A percentile compares a stretch with the other conserved stretches of the same genome.
phyloP scores from a whole-genome alignment of 2,888 invertebrate species.

The Gandaritis pyraliata region DNA sequence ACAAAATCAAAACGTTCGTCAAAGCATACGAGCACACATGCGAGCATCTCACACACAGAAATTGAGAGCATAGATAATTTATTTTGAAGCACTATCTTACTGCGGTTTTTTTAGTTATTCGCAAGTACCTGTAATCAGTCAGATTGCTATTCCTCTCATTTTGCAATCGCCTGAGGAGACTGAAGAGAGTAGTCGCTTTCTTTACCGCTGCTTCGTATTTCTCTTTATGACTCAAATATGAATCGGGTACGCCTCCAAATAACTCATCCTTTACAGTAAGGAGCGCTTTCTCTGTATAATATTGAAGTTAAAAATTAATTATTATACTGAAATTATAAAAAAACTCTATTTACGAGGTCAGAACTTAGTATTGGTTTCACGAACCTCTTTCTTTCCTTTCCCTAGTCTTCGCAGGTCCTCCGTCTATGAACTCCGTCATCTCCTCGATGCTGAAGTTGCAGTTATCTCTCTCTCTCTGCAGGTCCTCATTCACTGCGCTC shows the following conservation, averaged over 20 bases:
- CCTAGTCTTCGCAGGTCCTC: conserved; percentile 87
- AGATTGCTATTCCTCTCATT: conserved; percentile 86
- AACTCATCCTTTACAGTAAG: conserved; percentile 82
- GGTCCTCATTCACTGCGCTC: conserved; percentile 86
- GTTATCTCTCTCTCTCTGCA: conserved; percentile 87
- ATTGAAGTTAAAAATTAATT: too few species aligned
- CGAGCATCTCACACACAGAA: too few species aligned
- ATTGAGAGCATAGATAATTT: too few species aligned
- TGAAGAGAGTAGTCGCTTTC: conserved; percentile 87
- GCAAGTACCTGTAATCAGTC: conserved; percentile 87
- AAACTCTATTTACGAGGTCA: background rate
- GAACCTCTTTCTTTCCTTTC: conserved; percentile 83
- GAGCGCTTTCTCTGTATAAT: conserved; percentile 56
- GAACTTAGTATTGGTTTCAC: background rate
- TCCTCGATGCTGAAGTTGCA: conserved; percentile 90
- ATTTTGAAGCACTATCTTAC: too few species aligned
- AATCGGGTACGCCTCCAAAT: conserved; percentile 85
- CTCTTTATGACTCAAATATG: conserved; percentile 92
- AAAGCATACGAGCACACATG: too few species aligned
- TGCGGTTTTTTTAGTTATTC: background rate
- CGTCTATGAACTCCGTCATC: conserved; percentile 90
- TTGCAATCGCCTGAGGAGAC: conserved; percentile 86
- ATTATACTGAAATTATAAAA: background rate
- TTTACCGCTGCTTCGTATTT: conserved; percentile 89
- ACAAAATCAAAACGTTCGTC: too few species aligned